These are phyloP conservation scores for Tiliacea citrago DNA, from an alignment of 2,888 invertebrate genomes.

Conservation along the genomic window DNA sequence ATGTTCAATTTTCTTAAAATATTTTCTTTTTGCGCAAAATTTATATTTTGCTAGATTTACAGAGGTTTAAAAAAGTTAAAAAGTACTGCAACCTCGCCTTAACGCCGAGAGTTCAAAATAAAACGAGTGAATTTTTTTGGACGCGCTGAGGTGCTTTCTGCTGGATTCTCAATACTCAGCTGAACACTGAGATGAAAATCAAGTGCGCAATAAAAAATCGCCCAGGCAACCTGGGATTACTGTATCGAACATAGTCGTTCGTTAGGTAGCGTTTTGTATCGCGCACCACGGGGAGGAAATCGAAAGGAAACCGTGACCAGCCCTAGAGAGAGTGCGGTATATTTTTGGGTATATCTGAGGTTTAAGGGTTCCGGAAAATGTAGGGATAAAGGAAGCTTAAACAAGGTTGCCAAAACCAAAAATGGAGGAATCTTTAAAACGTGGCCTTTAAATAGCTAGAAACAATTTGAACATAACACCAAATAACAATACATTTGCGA, in stretches of 20 bases:
- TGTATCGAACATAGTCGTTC: slow-evolving; percentile 20
- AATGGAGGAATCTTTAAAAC: not conserved
- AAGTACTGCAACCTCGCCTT: no score
- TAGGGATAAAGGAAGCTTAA: slow-evolving; percentile 5
- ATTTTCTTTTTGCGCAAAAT: no score
- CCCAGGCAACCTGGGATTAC: not conserved
- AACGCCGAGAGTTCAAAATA: not conserved
- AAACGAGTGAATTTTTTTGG: not conserved
- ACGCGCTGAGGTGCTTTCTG: not conserved
- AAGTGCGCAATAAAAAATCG: not conserved
- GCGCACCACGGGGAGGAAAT: slow-evolving; percentile 23
- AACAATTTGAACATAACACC: no score
- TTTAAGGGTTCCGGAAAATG: not conserved
- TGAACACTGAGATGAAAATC: not conserved
- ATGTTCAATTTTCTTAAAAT: no score
- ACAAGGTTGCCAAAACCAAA: slow-evolving; percentile 3
- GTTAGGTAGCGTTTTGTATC: slow-evolving; percentile 30
- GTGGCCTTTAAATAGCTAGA: not conserved
- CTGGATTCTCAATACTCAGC: not conserved
- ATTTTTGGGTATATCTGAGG: slow-evolving; percentile 2
- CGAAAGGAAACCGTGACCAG: slow-evolving; percentile 31
- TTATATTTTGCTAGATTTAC: no score
- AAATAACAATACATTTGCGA: slow-evolving; percentile 5
- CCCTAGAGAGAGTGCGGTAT: slow-evolving; percentile 16
- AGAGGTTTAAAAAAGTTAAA: no score